These are phyloP conservation scores for Corythucha ciliata DNA, from an alignment of 2,888 invertebrate genomes.

Conservation along the genomic window DNA sequence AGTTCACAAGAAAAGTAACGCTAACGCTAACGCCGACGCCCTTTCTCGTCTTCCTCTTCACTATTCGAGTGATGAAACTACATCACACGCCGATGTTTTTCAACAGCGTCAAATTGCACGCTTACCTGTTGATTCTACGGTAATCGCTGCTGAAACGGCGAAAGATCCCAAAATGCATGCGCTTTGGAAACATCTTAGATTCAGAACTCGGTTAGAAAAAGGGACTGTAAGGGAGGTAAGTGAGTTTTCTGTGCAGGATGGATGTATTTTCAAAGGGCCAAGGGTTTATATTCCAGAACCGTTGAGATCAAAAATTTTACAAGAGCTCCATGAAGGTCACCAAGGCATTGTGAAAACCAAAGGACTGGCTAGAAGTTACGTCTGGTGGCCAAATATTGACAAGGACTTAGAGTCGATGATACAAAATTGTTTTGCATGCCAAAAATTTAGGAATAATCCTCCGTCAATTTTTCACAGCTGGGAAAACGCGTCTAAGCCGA, in stretches of 20 bases:
- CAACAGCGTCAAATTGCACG: no score
- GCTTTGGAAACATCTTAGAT: no score
- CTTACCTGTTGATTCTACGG: no score
- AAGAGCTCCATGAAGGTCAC: slow-evolving; percentile 13
- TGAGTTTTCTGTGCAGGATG: no score
- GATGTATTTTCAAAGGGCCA: neutral
- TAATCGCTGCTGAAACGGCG: neutral
- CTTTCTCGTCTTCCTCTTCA: no score
- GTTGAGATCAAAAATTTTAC: neutral
- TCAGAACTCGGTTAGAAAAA: no score
- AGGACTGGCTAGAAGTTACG: neutral
- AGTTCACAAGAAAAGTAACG: no score
- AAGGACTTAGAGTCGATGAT: neutral
- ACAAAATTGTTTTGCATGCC: neutral
- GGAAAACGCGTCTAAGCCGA: slow-evolving; percentile 1
- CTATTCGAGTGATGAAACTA: no score
- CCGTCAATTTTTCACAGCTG: slow-evolving; percentile 15
- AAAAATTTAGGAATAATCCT: slow-evolving; percentile 5
- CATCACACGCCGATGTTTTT: no score
- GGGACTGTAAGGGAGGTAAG: no score
- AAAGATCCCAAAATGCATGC: neutral
- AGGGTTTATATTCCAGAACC: slow-evolving; percentile 8
- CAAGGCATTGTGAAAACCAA: slow-evolving; percentile 5
- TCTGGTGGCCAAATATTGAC: slow-evolving; percentile 5
- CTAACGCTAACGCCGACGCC: no score